Evolutionary conservation across 2,888 invertebrate species (phyloP).

Genomic region (Galerucella calmariensis): DNA sequence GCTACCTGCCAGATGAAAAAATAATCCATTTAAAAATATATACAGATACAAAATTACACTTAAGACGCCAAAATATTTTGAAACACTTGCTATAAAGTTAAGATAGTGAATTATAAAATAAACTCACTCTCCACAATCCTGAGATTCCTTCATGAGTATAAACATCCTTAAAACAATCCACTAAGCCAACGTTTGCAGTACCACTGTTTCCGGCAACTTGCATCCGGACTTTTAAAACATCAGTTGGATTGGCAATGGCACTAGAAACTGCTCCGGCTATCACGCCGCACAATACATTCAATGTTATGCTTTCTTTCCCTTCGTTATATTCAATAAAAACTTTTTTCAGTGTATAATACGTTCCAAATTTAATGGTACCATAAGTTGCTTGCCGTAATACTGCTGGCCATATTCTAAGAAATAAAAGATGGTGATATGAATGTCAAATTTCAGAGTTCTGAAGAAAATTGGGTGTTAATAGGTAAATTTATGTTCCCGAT

Average conservation of each 20-base stretch:
- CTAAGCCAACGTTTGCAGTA: slow-evolving; percentile 67
- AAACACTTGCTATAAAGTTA: no score
- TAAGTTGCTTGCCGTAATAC: slow-evolving; percentile 93
- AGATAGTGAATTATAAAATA: not conserved
- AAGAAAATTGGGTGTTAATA: no score
- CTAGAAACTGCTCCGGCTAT: slow-evolving; percentile 90
- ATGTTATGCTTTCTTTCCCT: slow-evolving; percentile 69
- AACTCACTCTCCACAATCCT: slow-evolving; percentile 85
- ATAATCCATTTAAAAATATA: no score
- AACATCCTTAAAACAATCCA: slow-evolving; percentile 84
- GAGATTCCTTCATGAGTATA: slow-evolving; percentile 84
- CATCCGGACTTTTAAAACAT: slow-evolving; percentile 96
- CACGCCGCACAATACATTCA: slow-evolving; percentile 85
- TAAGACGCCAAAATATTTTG: no score
- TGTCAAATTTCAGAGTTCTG: no score
- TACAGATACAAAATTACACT: no score
- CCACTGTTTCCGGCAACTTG: slow-evolving; percentile 76
- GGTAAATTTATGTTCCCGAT: no score
- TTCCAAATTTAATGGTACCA: slow-evolving; percentile 96
- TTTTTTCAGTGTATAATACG: slow-evolving; percentile 90
- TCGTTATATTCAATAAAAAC: slow-evolving; percentile 70
- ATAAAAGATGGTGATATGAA: not conserved
- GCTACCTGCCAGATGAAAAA: no score
- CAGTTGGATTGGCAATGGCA: slow-evolving; percentile 96
- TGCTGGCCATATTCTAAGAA: slow-evolving; percentile 87